Percentiles rank a stretch among this genome's conserved stretches.
phyloP scores from a whole-genome alignment of 1,140 invertebrate genomes.

The Ceratina japonica region DNA sequence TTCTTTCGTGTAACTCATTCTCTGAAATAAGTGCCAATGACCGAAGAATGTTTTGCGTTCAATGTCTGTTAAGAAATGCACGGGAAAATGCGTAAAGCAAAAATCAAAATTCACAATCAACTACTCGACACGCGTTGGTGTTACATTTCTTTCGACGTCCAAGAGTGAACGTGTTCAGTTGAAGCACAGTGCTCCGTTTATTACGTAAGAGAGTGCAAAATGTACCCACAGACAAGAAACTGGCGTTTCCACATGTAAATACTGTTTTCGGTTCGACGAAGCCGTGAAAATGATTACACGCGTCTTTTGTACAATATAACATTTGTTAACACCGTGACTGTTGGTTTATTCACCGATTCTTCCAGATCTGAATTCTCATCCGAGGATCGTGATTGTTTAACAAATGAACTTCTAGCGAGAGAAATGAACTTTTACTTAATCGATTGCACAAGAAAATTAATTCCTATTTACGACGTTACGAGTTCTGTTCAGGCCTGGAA shows the following conservation, averaged over 20 bases:
- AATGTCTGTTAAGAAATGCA: neutral
- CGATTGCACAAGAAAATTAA: too few relatives aligned
- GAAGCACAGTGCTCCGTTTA: neutral
- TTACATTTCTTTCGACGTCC: neutral
- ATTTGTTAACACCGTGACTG: conserved; percentile 12
- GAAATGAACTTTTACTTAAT: neutral
- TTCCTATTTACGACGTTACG: too few relatives aligned
- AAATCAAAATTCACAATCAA: neutral
- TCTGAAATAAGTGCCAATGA: neutral
- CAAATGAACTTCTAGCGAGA: too few relatives aligned
- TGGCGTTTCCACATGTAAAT: neutral
- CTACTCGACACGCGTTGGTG: neutral
- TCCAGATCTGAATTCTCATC: conserved; percentile 4
- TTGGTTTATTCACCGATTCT: conserved; percentile 8
- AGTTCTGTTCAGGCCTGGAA: conserved; percentile 19
- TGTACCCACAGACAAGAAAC: neutral
- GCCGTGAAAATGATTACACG: neutral
- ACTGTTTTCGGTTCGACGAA: neutral
- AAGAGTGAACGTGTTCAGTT: too few relatives aligned
- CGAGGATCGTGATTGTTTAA: neutral
- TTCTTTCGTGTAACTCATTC: neutral
- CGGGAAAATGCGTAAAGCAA: neutral
- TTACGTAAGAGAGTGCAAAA: neutral
- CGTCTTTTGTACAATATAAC: conserved; percentile 17
- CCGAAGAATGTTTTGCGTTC: neutral